Percentiles rank a stretch among this genome's conserved stretches.
Evolutionary conservation across 2,888 invertebrate species (phyloP).

Genomic region (Therioaphis trifolii): DNA sequence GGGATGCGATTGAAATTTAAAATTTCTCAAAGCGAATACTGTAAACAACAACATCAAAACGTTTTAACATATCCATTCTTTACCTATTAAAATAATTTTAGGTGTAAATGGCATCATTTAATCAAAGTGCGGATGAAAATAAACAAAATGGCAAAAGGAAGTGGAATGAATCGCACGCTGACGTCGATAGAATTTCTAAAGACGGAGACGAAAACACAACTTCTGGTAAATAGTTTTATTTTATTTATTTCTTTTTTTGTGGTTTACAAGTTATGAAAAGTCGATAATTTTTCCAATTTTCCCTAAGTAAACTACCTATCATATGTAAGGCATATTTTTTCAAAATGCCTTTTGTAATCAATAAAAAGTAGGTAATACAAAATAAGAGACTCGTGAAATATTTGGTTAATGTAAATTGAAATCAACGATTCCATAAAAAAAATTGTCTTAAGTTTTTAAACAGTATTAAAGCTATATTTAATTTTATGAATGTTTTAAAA

Average conservation of each 20-base stretch:
- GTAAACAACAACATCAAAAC: neutral
- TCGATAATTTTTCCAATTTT: too few species aligned
- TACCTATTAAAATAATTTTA: constrained; percentile 13
- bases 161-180: constrained; percentile 53
- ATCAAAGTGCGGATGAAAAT: constrained; percentile 33
- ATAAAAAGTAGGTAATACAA: too few species aligned
- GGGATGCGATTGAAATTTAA: constrained; percentile 5
- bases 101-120: constrained; percentile 61
- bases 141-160: constrained; percentile 61
- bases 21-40: neutral
- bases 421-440: neutral
- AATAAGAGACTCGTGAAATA: too few species aligned
- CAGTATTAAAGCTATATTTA: neutral
- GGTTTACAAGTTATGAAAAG: too few species aligned
- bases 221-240: constrained; percentile 37
- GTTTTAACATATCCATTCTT: neutral
- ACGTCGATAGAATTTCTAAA: constrained; percentile 27
- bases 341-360: too few species aligned
- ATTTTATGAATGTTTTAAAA: neutral
- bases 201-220: constrained; percentile 29
- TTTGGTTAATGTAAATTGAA: too few species aligned
- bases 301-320: too few species aligned
- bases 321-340: too few species aligned
- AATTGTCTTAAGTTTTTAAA: neutral
- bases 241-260: too few species aligned